Conservation (phyloP, 2,113 vertebrate genomes). For the Daubentonia madagascariensis region DNA sequence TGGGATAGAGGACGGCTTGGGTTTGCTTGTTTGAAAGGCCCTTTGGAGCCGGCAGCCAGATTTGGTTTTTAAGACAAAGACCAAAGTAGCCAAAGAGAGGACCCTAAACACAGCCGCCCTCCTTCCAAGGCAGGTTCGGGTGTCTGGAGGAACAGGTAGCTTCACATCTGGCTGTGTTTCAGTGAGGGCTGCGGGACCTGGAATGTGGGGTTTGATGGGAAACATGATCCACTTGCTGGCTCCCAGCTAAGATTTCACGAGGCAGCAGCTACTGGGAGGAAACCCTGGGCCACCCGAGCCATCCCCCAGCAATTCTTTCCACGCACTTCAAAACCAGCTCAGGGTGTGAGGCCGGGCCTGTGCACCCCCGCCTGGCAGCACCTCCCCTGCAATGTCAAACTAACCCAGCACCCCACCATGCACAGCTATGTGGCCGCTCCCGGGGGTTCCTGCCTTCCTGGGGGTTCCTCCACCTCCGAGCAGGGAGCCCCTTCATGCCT, state of each 20-base stretch:
- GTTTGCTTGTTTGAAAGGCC: not conserved
- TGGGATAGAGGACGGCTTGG: fast-evolving
- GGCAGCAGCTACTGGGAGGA: not conserved
- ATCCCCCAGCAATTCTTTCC: not conserved
- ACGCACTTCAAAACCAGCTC: not conserved
- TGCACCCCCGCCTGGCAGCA: not conserved
- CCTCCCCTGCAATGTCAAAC: slow-evolving; percentile 33
- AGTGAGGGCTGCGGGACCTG: not conserved
- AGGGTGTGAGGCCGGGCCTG: not conserved
- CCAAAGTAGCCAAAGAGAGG: not conserved
- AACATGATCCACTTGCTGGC: fast-evolving
- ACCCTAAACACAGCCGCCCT: not conserved
- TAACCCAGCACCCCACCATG: not conserved
- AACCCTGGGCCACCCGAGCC: fast-evolving
- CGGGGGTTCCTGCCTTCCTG: not conserved
- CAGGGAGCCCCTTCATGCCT: not conserved
- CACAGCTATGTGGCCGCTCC: fast-evolving
- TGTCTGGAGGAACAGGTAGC: fast-evolving
- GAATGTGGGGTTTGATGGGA: not conserved
- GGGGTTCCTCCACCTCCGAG: not conserved
- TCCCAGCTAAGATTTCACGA: fast-evolving
- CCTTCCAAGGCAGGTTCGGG: not conserved
- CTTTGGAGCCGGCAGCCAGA: fast-evolving
- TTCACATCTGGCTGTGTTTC: fast-evolving
- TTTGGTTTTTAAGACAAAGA: not conserved